Conservation (phyloP, 2,113 vertebrate genomes). For the Piprites chloris region DNA sequence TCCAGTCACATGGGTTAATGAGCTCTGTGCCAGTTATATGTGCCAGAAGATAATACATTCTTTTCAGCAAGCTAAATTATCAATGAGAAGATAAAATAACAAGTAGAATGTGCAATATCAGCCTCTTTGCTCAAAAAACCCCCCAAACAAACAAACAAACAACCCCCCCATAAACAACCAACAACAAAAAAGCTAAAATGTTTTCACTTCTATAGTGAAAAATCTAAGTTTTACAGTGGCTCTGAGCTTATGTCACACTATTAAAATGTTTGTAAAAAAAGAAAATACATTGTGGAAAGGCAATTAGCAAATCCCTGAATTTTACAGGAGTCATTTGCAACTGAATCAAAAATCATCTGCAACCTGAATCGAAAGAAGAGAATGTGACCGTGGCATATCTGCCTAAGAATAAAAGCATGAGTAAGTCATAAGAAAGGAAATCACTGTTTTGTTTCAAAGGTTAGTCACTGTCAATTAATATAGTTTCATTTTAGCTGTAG, state of each 20-base stretch:
- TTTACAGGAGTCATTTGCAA: background rate
- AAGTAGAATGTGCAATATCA: background rate
- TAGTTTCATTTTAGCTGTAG: background rate
- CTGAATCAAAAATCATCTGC: too few relatives aligned
- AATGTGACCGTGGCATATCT: fast-evolving
- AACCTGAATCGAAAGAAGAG: background rate
- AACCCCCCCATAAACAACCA: background rate
- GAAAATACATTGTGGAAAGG: background rate
- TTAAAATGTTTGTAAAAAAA: background rate
- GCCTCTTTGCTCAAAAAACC: background rate
- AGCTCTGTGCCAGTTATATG: background rate
- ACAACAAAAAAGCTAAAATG: background rate
- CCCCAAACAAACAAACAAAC: background rate
- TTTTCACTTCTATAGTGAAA: background rate
- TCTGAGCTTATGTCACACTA: background rate
- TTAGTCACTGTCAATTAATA: background rate
- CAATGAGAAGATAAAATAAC: background rate
- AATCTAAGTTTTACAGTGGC: fast-evolving
- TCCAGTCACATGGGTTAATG: background rate
- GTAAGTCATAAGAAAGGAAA: background rate
- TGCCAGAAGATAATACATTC: background rate
- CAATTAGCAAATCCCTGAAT: background rate
- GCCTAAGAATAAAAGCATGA: background rate
- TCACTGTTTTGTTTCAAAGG: background rate
- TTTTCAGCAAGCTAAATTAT: background rate